phyloP scores from a whole-genome alignment of 2,113 vertebrate genomes.

The Ptilonorhynchus violaceus region DNA sequence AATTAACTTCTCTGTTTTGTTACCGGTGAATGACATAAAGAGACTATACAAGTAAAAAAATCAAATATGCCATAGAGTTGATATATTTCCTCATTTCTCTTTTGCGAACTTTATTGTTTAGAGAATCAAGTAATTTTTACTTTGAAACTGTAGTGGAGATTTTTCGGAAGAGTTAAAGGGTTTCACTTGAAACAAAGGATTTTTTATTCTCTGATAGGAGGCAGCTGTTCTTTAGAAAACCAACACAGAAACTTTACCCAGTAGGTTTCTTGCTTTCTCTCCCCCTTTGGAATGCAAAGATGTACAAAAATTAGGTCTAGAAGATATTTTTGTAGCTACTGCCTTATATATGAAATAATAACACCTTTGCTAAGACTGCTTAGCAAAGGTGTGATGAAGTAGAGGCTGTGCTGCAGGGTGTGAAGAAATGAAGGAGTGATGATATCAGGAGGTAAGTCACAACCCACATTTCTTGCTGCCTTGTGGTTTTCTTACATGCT shows the following conservation, averaged over 20 bases:
- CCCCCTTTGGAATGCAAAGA: background rate
- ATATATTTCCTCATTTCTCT: background rate
- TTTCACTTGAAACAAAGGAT: background rate
- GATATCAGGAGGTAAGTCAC: background rate
- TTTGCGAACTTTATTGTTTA: background rate
- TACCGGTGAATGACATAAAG: background rate
- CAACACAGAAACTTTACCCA: background rate
- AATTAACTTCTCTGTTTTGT: background rate
- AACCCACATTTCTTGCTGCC: background rate
- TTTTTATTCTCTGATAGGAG: background rate
- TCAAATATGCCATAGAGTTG: background rate
- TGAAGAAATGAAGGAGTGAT: background rate
- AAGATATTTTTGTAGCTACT: background rate
- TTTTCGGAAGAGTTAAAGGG: background rate
- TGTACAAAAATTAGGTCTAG: background rate
- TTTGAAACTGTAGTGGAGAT: background rate
- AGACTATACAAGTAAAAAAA: background rate
- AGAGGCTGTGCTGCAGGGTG: background rate
- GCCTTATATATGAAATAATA: background rate
- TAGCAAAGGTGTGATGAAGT: background rate
- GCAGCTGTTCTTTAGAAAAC: background rate
- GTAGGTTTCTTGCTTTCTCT: background rate
- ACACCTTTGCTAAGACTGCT: background rate
- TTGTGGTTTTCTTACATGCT: background rate
- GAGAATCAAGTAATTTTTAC: background rate